These are phyloP conservation scores for Hylaeus anthracinus DNA, from an alignment of 1,140 invertebrate genomes.

Conservation along the genomic window DNA sequence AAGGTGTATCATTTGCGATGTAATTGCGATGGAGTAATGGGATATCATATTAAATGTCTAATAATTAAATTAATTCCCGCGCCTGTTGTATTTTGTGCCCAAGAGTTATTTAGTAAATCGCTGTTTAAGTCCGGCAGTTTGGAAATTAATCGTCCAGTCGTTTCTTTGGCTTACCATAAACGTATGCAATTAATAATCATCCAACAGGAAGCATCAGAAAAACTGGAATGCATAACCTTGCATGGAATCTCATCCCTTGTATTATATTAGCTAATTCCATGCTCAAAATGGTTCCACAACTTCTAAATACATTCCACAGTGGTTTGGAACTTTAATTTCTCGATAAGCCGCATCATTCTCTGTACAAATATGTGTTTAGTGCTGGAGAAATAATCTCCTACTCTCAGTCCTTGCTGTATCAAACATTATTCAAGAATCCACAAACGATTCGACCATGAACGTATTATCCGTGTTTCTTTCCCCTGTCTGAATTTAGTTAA, in stretches of 20 bases:
- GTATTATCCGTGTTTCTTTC: too few species aligned
- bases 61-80: too few species aligned
- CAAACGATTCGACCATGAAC: background rate
- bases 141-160: too few species aligned
- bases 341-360: background rate
- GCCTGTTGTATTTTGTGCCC: too few species aligned
- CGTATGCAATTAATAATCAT: background rate
- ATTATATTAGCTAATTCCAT: background rate
- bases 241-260: background rate
- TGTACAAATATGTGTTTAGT: background rate
- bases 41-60: too few species aligned
- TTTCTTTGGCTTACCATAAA: too few species aligned
- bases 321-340: background rate
- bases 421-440: constrained; percentile 1
- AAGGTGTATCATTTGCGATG: too few species aligned
- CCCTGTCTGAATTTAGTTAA: too few species aligned
- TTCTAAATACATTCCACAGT: background rate
- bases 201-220: background rate
- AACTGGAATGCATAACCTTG: background rate
- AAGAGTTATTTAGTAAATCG: too few species aligned
- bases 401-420: too few species aligned
- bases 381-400: background rate
- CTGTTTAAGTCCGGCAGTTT: too few species aligned
- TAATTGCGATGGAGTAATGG: too few species aligned
- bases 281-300: background rate